Percentiles rank a stretch among this genome's conserved stretches.
phyloP scores from a whole-genome alignment of 2,797 vertebrate species.

The Champsocephalus gunnari region DNA sequence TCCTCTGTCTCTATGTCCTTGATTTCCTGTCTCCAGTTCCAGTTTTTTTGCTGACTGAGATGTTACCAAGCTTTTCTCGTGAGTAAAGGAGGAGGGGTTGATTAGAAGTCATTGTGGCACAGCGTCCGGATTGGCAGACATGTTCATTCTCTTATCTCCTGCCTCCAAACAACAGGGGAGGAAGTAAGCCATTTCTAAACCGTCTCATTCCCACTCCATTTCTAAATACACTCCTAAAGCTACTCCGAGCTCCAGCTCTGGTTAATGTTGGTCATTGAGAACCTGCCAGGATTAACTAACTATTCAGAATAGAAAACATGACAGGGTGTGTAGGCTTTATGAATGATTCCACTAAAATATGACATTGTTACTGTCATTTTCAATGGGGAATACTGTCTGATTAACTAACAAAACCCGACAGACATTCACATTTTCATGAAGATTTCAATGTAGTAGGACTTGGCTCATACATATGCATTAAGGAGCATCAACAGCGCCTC shows the following conservation, averaged over 20 bases:
- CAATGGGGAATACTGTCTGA: background rate
- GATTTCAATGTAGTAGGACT: background rate
- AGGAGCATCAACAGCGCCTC: background rate
- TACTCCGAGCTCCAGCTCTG: slow-evolving; percentile 31
- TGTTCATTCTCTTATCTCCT: slow-evolving; percentile 82
- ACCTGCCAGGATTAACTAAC: slow-evolving; percentile 37
- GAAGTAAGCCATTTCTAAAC: slow-evolving; percentile 57
- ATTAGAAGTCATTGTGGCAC: slow-evolving; percentile 43
- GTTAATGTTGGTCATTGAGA: slow-evolving; percentile 43
- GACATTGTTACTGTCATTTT: background rate
- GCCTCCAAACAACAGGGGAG: slow-evolving; percentile 72
- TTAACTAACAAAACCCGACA: background rate
- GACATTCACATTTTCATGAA: background rate
- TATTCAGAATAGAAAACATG: slow-evolving; percentile 21
- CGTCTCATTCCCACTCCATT: slow-evolving; percentile 43
- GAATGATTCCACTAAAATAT: background rate
- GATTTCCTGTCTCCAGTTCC: slow-evolving; percentile 48
- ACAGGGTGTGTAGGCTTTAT: slow-evolving; percentile 3
- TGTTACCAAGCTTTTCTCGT: slow-evolving; percentile 58
- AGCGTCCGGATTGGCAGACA: slow-evolving; percentile 51
- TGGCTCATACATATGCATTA: background rate
- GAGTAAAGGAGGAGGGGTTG: slow-evolving; percentile 13
- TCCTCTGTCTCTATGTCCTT: slow-evolving; percentile 49
- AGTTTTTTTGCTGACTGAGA: slow-evolving; percentile 67
- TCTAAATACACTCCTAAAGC: slow-evolving; percentile 40